Evolutionary conservation across 2,888 invertebrate species (phyloP).

Genomic region (Adineta ricciae): DNA sequence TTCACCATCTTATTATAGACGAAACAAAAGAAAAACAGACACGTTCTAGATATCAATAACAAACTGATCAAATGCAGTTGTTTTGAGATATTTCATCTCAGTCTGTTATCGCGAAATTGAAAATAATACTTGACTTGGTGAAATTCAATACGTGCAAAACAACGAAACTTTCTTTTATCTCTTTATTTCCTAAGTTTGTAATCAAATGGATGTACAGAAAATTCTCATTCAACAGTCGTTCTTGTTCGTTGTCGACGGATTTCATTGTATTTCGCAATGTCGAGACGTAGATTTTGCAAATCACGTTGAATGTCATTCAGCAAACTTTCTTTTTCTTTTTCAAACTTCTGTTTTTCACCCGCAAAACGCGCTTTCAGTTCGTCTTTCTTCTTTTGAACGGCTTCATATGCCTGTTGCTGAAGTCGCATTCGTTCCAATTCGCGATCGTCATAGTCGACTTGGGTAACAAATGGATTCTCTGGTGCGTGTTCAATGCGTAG

Average conservation of each 20-base stretch:
- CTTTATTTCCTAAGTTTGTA: not conserved
- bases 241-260: not conserved
- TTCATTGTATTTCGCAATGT: not conserved
- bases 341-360: not conserved
- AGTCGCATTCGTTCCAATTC: not conserved
- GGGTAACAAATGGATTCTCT: not conserved
- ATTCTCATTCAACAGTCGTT: not conserved
- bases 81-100: not conserved
- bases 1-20: not conserved
- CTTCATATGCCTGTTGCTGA: not conserved
- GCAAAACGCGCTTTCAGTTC: conserved; percentile 10
- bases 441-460: not conserved
- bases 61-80: not conserved
- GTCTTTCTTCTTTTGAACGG: not conserved
- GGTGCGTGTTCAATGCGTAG: conserved; percentile 1
- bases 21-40: not conserved
- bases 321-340: not conserved
- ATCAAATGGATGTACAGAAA: no score
- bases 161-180: not conserved
- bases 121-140: not conserved
- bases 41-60: not conserved
- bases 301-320: not conserved
- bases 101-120: not conserved
- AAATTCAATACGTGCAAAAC: not conserved
- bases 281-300: not conserved